phyloP scores from a whole-genome alignment of 2,113 vertebrate species.

The Sylvicapra grimmia region DNA sequence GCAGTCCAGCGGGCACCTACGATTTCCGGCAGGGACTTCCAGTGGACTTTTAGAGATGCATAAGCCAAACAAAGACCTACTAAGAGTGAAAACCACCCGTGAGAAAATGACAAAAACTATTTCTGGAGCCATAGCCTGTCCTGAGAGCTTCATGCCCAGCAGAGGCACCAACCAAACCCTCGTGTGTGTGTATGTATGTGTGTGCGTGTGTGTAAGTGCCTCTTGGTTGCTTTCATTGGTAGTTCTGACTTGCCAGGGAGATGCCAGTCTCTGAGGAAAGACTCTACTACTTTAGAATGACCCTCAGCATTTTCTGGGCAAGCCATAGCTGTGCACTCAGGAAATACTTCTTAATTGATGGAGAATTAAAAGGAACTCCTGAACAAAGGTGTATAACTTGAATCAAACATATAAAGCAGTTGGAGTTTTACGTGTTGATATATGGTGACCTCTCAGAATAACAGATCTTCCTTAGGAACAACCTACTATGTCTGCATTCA shows the following conservation, averaged over 20 bases:
- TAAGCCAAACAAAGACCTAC: background rate
- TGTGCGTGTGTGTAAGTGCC: background rate
- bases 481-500: background rate
- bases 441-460: background rate
- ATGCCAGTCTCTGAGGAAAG: background rate
- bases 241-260: background rate
- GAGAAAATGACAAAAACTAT: background rate
- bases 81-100: background rate
- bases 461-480: background rate
- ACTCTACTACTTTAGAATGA: background rate
- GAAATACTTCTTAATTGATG: background rate
- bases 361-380: background rate
- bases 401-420: background rate
- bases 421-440: background rate
- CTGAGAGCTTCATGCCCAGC: background rate
- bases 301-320: background rate
- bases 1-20: background rate
- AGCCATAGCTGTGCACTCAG: background rate
- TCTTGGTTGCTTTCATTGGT: background rate
- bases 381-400: background rate
- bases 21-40: background rate
- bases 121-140: background rate
- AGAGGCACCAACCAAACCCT: background rate
- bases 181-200: background rate
- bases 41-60: background rate